Percentiles rank a stretch among this genome's conserved stretches.
Conservation (phyloP, 2,113 vertebrate genomes). For the Corapipo altera region DNA sequence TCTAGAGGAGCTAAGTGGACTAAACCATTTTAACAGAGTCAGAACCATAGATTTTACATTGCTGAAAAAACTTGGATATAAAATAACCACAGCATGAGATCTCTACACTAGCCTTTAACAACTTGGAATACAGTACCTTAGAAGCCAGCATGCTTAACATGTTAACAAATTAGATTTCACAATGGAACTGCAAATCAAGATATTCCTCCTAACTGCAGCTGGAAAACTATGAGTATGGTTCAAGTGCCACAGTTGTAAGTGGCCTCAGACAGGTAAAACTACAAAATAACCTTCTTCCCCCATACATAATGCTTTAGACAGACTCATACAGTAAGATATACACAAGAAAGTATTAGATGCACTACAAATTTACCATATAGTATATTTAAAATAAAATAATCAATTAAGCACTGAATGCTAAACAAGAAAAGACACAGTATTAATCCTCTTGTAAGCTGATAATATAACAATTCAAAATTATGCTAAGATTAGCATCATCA, state of each 20-base stretch:
- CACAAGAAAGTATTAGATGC: neutral
- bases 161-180: neutral
- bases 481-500: neutral
- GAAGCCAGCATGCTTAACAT: neutral
- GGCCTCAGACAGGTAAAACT: neutral
- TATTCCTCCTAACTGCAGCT: neutral
- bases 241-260: neutral
- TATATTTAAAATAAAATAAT: neutral
- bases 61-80: neutral
- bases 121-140: neutral
- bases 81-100: neutral
- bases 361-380: neutral
- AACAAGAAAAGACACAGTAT: neutral
- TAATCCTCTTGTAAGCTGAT: neutral
- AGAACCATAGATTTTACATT: neutral
- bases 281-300: neutral
- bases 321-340: neutral
- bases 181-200: neutral
- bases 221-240: neutral
- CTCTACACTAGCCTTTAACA: neutral
- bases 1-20: neutral
- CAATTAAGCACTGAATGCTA: neutral
- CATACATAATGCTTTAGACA: neutral
- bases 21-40: neutral
- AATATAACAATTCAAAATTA: neutral